phyloP scores from a whole-genome alignment of 37 sponge, comb jelly and placozoan genomes.

The Bolinopsis microptera region DNA sequence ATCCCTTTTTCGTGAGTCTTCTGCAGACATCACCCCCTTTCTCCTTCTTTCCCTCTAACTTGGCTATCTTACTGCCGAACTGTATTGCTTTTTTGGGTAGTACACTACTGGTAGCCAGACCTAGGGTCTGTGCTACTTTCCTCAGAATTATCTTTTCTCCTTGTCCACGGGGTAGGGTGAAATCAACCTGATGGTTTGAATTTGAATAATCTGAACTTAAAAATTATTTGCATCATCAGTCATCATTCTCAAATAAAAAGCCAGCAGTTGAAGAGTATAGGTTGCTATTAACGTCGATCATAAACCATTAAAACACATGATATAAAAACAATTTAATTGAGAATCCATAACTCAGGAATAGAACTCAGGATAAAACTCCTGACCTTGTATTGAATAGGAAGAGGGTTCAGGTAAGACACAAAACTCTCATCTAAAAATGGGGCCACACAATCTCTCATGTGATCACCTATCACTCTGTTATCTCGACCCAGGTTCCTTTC shows the following conservation, averaged over 20 bases:
- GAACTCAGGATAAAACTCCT: too few relatives aligned
- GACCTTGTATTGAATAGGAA: conserved; percentile 84
- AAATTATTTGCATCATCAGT: background rate
- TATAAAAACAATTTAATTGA: too few relatives aligned
- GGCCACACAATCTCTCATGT: conserved; percentile 87
- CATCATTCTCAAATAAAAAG: too few relatives aligned
- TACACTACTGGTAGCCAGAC: conserved; percentile 71
- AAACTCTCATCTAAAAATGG: conserved; percentile 96
- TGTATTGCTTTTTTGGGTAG: conserved; percentile 94
- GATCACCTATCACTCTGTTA: conserved; percentile 95
- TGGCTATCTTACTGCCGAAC: conserved; percentile 93
- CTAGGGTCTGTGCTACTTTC: conserved; percentile 78
- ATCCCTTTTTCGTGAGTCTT: conserved; percentile 68
- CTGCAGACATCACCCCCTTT: conserved; percentile 74
- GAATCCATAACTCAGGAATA: too few relatives aligned
- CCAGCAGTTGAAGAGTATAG: too few relatives aligned
- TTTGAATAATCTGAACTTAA: too few relatives aligned
- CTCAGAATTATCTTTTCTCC: conserved; percentile 94
- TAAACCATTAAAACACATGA: too few relatives aligned
- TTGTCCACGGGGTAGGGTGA: conserved; percentile 79
- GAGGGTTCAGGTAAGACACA: conserved; percentile 76
- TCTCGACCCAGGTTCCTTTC: conserved; percentile 93
- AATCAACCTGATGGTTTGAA: conserved; percentile 74
- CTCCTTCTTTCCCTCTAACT: conserved; percentile 75
- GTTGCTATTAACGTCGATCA: too few relatives aligned